phyloP scores from a whole-genome alignment of 2,888 invertebrate genomes.

The Lycophotia porphyrea region DNA sequence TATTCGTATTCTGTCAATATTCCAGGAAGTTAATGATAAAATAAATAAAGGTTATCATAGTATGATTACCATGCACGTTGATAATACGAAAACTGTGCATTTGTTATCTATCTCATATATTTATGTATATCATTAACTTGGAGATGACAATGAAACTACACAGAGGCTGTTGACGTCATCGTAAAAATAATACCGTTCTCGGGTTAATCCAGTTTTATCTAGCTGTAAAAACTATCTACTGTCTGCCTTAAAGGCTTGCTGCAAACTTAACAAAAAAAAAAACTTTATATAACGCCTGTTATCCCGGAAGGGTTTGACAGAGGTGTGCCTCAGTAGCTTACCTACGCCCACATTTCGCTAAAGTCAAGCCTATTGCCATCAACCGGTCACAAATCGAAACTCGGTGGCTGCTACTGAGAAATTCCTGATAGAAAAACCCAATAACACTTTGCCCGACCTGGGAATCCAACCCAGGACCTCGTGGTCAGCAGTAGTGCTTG shows the following conservation, averaged over 20 bases:
- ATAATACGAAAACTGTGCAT: conserved; percentile 42
- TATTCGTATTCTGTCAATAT: conserved; percentile 27
- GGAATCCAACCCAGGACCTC: background rate
- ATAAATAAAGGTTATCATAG: conserved; percentile 50
- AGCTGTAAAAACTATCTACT: conserved; percentile 2
- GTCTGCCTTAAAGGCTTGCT: background rate
- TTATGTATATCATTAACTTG: conserved; percentile 12
- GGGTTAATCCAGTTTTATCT: conserved; percentile 13
- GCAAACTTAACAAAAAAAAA: too few species aligned
- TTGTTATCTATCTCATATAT: conserved; percentile 32
- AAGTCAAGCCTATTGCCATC: background rate
- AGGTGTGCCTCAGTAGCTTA: background rate
- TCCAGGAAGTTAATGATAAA: conserved; percentile 46
- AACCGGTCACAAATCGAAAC: background rate
- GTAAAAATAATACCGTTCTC: conserved; percentile 32
- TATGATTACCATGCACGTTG: conserved; percentile 34
- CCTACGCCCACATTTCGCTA: background rate
- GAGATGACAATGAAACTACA: conserved; percentile 51
- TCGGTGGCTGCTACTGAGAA: background rate
- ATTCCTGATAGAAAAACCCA: background rate
- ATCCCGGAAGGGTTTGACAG: background rate
- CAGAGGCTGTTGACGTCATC: conserved; percentile 42
- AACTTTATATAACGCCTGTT: background rate
- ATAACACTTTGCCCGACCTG: background rate
- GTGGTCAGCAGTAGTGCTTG: background rate